phyloP scores from a whole-genome alignment of 2,113 vertebrate genomes.

The Butastur rufipennis region DNA sequence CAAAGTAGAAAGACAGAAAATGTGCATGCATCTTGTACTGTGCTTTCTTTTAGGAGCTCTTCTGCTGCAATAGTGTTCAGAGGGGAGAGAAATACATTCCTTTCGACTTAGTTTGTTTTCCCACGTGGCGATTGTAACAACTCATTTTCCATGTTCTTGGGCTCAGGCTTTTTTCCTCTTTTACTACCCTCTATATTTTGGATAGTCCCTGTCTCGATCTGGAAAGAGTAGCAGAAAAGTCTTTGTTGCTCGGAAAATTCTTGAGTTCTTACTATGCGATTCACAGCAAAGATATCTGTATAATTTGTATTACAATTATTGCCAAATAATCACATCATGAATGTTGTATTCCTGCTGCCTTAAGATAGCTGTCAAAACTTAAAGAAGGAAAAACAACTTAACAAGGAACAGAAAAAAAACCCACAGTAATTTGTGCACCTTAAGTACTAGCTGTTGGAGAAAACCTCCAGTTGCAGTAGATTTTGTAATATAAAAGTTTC shows the following conservation, averaged over 20 bases:
- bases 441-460: background rate
- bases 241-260: background rate
- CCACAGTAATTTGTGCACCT: background rate
- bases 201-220: background rate
- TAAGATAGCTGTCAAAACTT: background rate
- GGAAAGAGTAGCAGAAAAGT: background rate
- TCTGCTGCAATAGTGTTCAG: background rate
- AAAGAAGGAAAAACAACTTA: background rate
- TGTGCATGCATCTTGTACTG: background rate
- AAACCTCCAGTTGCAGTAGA: background rate
- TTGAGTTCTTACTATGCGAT: background rate
- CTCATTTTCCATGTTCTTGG: background rate
- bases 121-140: background rate
- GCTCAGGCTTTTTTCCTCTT: background rate
- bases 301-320: background rate
- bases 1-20: background rate
- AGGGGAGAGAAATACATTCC: background rate
- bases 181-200: background rate
- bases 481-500: background rate
- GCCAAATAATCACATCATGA: background rate
- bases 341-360: background rate
- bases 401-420: rapidly evolving
- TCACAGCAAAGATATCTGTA: background rate
- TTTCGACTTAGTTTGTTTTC: background rate
- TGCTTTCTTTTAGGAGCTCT: background rate